phyloP scores from a whole-genome alignment of 2,113 vertebrate genomes.

The Antechinus flavipes region DNA sequence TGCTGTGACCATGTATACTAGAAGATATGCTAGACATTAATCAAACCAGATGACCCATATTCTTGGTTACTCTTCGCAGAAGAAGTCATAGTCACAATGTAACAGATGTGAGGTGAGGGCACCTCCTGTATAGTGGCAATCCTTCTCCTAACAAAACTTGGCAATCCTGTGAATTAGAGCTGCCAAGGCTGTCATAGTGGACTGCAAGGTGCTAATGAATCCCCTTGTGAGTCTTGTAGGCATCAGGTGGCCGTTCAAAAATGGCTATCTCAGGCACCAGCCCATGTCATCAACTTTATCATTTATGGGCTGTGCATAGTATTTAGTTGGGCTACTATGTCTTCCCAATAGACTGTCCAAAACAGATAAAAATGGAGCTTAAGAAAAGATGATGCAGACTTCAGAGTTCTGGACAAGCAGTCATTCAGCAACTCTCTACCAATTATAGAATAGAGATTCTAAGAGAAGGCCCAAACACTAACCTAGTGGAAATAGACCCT shows the following conservation, averaged over 20 bases:
- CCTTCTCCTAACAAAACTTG: conserved; percentile 57
- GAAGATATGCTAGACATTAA: conserved; percentile 63
- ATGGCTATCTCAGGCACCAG: neutral
- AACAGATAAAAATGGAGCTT: neutral
- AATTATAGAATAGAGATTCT: neutral
- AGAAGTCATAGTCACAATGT: conserved; percentile 53
- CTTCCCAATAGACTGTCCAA: neutral
- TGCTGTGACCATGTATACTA: conserved; percentile 55
- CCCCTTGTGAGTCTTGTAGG: neutral
- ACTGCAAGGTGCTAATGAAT: conserved; percentile 16
- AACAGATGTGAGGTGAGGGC: conserved; percentile 68
- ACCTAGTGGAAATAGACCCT: neutral
- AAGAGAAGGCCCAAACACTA: neutral
- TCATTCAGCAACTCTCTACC: neutral
- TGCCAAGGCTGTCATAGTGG: conserved; percentile 61
- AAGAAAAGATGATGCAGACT: neutral
- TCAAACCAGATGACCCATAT: conserved; percentile 45
- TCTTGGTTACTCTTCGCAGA: conserved; percentile 48
- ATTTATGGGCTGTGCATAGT: neutral
- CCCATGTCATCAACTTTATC: neutral
- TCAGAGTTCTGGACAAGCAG: neutral
- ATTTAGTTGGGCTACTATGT: neutral
- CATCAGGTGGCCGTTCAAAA: neutral
- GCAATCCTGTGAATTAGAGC: conserved; percentile 47
- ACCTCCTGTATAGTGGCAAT: conserved; percentile 32